A percentile compares a stretch with the other conserved stretches of the same genome.
These are phyloP conservation scores for Drosophila athabasca DNA, from an alignment of 1,140 invertebrate species.

Conservation along the genomic window DNA sequence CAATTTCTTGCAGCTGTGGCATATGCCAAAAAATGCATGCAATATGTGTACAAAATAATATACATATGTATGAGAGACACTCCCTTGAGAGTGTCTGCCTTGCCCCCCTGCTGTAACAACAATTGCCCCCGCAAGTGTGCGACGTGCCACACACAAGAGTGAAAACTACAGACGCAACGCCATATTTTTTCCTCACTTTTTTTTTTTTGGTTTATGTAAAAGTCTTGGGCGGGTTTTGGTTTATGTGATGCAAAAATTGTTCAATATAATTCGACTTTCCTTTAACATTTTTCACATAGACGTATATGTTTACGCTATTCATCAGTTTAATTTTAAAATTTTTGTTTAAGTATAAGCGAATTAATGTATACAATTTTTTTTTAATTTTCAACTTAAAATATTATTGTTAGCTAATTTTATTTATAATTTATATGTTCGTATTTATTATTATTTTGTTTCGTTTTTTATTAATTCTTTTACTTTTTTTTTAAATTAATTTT, in stretches of 20 bases:
- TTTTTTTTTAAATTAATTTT: no score
- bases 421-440: no score
- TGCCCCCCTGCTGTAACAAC: constrained; percentile 4
- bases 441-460: no score
- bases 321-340: no score
- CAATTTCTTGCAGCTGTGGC: constrained; percentile 40
- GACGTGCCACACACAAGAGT: constrained; percentile 46
- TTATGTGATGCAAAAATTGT: constrained; percentile 15
- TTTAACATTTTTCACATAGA: no score
- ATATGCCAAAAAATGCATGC: constrained; percentile 39
- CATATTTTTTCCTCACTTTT: neutral
- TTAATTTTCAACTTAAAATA: no score
- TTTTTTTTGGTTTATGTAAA: constrained; percentile 29
- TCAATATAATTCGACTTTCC: no score
- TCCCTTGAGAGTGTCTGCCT: constrained; percentile 13
- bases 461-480: no score
- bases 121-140: neutral
- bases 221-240: constrained; percentile 36
- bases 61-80: constrained; percentile 53
- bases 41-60: constrained; percentile 23
- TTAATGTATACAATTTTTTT: no score
- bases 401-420: no score
- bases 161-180: constrained; percentile 49
- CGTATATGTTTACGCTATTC: no score
- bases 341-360: no score